phyloP scores from a whole-genome alignment of 2,888 invertebrate genomes.

The Creontiades dilutus region DNA sequence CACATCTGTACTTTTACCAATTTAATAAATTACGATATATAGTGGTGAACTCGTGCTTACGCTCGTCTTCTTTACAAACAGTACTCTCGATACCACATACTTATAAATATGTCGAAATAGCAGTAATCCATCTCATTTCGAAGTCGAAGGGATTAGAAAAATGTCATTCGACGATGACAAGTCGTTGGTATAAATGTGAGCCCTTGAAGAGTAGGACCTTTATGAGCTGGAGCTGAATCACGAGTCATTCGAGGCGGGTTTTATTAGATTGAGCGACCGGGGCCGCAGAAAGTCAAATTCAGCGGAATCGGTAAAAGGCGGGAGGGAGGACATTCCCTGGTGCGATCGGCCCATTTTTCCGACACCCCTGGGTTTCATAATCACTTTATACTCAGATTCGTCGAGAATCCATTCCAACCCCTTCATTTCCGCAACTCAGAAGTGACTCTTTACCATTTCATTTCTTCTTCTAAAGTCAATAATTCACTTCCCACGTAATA shows the following conservation, averaged over 20 bases:
- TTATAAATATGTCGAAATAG: no score
- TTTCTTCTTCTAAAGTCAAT: neutral
- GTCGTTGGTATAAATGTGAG: conserved; percentile 28
- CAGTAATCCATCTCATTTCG: neutral
- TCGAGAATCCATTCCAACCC: conserved; percentile 45
- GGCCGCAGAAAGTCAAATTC: conserved; percentile 56
- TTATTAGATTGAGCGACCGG: conserved; percentile 51
- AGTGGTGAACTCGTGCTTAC: no score
- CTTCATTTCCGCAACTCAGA: neutral
- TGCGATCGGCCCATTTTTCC: conserved; percentile 42
- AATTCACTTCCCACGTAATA: neutral
- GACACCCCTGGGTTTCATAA: conserved; percentile 39
- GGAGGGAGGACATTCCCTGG: neutral
- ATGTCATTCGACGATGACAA: neutral
- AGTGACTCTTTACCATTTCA: neutral
- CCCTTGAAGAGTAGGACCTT: neutral
- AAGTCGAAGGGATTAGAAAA: neutral
- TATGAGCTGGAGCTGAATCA: neutral
- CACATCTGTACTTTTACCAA: no score
- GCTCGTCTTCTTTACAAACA: no score
- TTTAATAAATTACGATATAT: no score
- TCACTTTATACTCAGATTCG: conserved; percentile 51
- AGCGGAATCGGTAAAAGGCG: conserved; percentile 36
- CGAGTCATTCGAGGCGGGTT: conserved; percentile 29
- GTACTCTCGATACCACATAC: no score